Conservation (phyloP, 2,797 vertebrate species). For the Petrocephalus sullivani region DNA sequence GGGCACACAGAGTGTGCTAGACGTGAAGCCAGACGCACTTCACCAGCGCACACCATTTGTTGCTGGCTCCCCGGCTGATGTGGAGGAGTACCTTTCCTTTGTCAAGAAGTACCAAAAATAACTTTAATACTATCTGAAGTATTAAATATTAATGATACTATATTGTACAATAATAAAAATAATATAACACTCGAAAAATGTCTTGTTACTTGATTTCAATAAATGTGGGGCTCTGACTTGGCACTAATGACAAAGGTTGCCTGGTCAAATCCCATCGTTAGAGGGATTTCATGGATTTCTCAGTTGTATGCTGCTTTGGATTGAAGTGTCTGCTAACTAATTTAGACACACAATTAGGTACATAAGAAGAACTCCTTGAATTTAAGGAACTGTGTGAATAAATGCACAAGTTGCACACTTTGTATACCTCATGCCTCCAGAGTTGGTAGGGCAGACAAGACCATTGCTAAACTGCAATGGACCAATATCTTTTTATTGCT, state of each 20-base stretch:
- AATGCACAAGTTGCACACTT: neutral
- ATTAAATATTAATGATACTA: neutral
- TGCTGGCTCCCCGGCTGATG: constrained; percentile 84
- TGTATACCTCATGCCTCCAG: neutral
- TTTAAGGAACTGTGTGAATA: neutral
- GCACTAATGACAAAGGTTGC: neutral
- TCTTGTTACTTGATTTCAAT: neutral
- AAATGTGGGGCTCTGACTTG: neutral
- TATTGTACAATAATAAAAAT: neutral
- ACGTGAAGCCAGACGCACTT: constrained; percentile 77
- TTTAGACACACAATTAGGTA: neutral
- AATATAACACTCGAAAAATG: neutral
- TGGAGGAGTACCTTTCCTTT: constrained; percentile 82
- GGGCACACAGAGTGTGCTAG: constrained; percentile 76
- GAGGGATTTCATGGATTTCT: neutral
- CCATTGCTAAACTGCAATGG: neutral
- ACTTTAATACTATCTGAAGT: constrained; percentile 26
- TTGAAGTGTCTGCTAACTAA: neutral
- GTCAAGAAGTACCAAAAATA: constrained; percentile 75
- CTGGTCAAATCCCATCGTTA: neutral
- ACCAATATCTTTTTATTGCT: neutral
- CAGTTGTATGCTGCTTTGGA: neutral
- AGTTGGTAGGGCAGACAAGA: neutral
- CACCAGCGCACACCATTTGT: constrained; percentile 87
- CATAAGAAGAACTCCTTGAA: neutral